Percentiles rank a stretch among this genome's conserved stretches.
phyloP scores from a whole-genome alignment of 2,113 vertebrate species.

The Lepidothrix coronata region DNA sequence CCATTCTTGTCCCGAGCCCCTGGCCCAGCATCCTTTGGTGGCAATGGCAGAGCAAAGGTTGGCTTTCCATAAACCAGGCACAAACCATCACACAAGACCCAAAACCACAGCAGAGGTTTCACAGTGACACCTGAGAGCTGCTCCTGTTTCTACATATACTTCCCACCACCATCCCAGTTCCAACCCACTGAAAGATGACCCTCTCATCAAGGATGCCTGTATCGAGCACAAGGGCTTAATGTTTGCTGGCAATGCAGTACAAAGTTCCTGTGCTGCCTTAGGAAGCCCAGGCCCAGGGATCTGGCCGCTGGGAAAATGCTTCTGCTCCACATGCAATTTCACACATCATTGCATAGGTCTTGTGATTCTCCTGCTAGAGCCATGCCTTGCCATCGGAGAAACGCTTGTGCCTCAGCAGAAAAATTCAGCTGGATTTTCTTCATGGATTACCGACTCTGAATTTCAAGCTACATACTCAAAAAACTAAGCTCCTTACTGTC shows the following conservation, averaged over 20 bases:
- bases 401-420: not conserved
- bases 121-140: fast-evolving
- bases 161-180: not conserved
- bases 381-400: not conserved
- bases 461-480: constrained; percentile 27
- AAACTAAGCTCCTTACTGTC: constrained; percentile 24
- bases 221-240: not conserved
- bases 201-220: not conserved
- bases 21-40: not conserved
- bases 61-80: fast-evolving
- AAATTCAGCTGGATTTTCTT: constrained; percentile 28
- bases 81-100: not conserved
- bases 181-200: not conserved
- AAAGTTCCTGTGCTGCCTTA: not conserved
- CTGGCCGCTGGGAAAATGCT: constrained; percentile 14
- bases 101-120: not conserved
- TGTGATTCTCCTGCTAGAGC: constrained; percentile 19
- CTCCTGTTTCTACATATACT: not conserved
- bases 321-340: constrained; percentile 34
- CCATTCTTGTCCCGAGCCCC: not conserved
- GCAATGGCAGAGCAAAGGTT: fast-evolving
- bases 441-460: not conserved
- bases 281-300: not conserved
- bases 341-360: not conserved
- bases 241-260: not conserved